Evolutionary conservation across 2,113 vertebrate species (phyloP).

Genomic region (Ciconia stormi): DNA sequence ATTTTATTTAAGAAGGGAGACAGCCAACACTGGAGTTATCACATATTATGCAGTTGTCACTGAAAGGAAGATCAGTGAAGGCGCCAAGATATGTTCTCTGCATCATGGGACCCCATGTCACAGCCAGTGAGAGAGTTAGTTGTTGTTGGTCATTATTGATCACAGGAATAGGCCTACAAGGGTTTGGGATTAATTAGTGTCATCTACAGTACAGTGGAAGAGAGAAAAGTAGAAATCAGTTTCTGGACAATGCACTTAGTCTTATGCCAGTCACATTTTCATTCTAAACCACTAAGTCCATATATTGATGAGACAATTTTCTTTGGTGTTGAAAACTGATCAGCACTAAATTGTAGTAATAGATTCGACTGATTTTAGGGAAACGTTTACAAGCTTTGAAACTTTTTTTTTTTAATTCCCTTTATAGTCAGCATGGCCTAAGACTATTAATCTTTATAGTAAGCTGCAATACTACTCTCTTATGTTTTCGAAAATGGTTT

Average conservation of each 20-base stretch:
- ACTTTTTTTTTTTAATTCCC: not conserved
- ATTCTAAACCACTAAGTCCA: not conserved
- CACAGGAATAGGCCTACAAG: not conserved
- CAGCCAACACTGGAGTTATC: not conserved
- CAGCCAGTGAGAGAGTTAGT: not conserved
- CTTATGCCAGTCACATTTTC: not conserved
- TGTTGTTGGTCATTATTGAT: not conserved
- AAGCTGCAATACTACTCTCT: not conserved
- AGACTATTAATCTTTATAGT: not conserved
- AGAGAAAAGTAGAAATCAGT: not conserved
- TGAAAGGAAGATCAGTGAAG: not conserved
- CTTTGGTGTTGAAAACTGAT: not conserved
- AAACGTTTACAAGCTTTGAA: not conserved
- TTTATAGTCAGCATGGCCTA: not conserved
- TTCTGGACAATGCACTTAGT: not conserved
- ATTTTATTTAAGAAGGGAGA: not conserved
- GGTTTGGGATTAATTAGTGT: not conserved
- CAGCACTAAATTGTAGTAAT: not conserved
- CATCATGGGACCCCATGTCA: not conserved
- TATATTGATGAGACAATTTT: not conserved
- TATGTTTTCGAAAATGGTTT: not conserved
- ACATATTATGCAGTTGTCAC: not conserved
- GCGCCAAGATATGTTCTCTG: not conserved
- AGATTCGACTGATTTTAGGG: not conserved
- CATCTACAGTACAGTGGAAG: not conserved